Conservation (phyloP, 2,888 invertebrate species). For the Geophilus truncorum region DNA sequence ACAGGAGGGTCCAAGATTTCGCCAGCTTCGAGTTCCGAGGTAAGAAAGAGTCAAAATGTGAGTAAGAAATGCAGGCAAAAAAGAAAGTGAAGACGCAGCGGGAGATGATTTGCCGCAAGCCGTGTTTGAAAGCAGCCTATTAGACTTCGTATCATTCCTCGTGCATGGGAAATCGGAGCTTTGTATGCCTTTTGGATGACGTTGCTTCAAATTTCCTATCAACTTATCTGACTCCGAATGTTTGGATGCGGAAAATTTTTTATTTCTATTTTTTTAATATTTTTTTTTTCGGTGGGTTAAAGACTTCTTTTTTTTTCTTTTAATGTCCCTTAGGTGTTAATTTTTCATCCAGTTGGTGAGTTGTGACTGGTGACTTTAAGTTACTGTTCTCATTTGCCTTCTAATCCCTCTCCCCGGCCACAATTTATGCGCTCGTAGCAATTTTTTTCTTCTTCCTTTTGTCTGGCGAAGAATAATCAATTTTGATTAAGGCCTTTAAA, state of each 20-base stretch:
- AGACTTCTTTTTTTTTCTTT: neutral
- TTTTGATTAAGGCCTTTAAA: conserved; percentile 14
- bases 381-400: conserved; percentile 5
- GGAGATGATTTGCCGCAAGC: conserved; percentile 14
- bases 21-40: neutral
- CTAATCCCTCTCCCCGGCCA: neutral
- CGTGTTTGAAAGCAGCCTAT: conserved; percentile 10
- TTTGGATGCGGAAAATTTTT: neutral
- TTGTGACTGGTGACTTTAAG: conserved; percentile 6
- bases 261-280: neutral
- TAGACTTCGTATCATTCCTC: conserved; percentile 16
- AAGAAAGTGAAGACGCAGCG: neutral
- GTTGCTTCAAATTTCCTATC: neutral
- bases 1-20: neutral
- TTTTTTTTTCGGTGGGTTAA: neutral
- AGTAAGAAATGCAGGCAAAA: neutral
- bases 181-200: conserved; percentile 16
- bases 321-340: neutral
- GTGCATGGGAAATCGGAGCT: conserved; percentile 14
- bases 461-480: neutral
- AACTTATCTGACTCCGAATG: conserved; percentile 1
- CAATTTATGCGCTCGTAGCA: neutral
- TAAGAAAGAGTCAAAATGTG: neutral
- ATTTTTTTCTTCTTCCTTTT: neutral
- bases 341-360: neutral